Evolutionary conservation across 1,140 invertebrate genomes (phyloP).

Genomic region (Apolygus lucorum): DNA sequence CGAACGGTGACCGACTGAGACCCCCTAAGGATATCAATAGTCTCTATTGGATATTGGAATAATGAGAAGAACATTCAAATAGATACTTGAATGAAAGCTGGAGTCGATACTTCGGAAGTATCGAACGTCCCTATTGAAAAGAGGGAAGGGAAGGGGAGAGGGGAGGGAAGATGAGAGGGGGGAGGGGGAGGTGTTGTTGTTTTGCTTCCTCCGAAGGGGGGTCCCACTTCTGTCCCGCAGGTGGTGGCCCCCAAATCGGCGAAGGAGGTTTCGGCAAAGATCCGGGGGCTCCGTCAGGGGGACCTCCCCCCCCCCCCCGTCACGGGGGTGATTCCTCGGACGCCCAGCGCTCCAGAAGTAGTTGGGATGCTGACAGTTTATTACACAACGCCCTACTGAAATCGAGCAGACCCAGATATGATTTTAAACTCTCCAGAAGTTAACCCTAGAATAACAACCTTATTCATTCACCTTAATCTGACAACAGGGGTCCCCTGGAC

Average conservation of each 20-base stretch:
- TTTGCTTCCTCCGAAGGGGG: background rate
- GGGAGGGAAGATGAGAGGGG: background rate
- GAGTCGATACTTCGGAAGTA: too few relatives aligned
- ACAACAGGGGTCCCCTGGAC: too few relatives aligned
- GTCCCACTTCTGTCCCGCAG: background rate
- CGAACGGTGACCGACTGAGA: too few relatives aligned
- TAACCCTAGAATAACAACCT: too few relatives aligned
- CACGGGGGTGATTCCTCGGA: background rate
- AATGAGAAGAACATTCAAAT: too few relatives aligned
- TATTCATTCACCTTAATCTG: too few relatives aligned
- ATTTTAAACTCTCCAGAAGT: too few relatives aligned
- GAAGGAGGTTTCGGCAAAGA: background rate
- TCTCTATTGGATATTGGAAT: too few relatives aligned
- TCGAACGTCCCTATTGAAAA: too few relatives aligned
- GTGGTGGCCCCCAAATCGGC: background rate
- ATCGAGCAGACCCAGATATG: background rate
- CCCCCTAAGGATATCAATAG: too few relatives aligned
- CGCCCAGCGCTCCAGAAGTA: background rate
- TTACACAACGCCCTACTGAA: too few relatives aligned
- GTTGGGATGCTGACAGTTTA: background rate
- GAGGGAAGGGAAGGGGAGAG: background rate
- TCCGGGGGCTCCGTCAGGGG: conserved; percentile 4
- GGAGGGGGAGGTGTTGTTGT: background rate
- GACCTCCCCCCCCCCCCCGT: background rate
- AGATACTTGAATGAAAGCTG: too few relatives aligned